phyloP scores from a whole-genome alignment of 1,140 invertebrate species.

The Drosophila ficusphila region DNA sequence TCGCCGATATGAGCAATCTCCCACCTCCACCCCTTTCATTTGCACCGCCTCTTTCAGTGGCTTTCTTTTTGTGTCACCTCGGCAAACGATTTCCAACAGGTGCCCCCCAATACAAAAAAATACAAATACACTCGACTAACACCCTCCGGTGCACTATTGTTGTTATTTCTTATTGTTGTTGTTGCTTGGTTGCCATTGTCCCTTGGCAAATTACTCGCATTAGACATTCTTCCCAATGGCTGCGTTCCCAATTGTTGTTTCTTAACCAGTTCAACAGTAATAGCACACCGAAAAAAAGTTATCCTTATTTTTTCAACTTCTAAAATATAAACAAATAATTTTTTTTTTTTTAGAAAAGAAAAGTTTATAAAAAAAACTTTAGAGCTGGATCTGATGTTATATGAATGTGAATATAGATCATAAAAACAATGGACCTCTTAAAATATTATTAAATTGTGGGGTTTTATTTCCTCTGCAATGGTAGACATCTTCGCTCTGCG shows the following conservation, averaged over 20 bases:
- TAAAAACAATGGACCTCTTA: neutral
- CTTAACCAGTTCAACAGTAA: slow-evolving; percentile 51
- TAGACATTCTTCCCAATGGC: slow-evolving; percentile 57
- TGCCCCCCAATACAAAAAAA: slow-evolving; percentile 31
- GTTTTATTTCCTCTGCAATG: slow-evolving; percentile 16
- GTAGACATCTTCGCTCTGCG: slow-evolving; percentile 34
- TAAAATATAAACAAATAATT: no score
- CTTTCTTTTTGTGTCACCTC: slow-evolving; percentile 79
- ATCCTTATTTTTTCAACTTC: neutral
- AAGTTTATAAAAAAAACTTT: no score
- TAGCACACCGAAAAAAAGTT: slow-evolving; percentile 7
- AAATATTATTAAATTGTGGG: neutral
- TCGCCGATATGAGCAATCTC: slow-evolving; percentile 41
- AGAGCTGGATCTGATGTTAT: no score
- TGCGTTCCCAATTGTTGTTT: slow-evolving; percentile 53
- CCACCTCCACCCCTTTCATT: neutral
- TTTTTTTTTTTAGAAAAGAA: no score
- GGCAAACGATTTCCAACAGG: slow-evolving; percentile 66
- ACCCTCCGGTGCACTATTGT: slow-evolving; percentile 35
- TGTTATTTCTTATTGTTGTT: slow-evolving; percentile 12
- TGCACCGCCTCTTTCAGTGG: slow-evolving; percentile 37
- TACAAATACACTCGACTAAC: slow-evolving; percentile 19
- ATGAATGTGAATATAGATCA: no score
- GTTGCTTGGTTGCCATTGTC: slow-evolving; percentile 24
- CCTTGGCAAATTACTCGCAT: slow-evolving; percentile 71